These are phyloP conservation scores for Cordilura impudica DNA, from an alignment of 2,888 invertebrate genomes.

Conservation along the genomic window DNA sequence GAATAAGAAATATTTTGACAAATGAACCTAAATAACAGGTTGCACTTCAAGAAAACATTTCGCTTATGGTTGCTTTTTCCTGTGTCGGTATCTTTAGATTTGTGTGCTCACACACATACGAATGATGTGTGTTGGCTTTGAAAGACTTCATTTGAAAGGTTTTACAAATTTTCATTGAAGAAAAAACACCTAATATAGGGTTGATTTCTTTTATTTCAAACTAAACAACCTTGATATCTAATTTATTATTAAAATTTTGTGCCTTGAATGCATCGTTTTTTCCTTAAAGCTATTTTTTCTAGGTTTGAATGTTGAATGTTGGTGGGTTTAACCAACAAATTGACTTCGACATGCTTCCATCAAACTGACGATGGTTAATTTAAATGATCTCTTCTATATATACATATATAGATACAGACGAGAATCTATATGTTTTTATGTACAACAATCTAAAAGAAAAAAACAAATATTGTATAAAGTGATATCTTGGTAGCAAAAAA, in stretches of 20 bases:
- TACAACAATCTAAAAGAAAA: neutral
- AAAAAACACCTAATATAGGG: neutral
- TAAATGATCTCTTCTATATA: slow-evolving; percentile 18
- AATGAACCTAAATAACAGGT: slow-evolving; percentile 79
- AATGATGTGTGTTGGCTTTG: slow-evolving; percentile 24
- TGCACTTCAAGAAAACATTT: slow-evolving; percentile 69
- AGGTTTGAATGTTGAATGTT: slow-evolving; percentile 23
- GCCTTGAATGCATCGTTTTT: neutral
- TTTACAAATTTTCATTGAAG: slow-evolving; percentile 33
- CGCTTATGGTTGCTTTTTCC: slow-evolving; percentile 17
- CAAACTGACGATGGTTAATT: slow-evolving; percentile 59
- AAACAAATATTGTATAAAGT: neutral
- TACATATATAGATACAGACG: neutral
- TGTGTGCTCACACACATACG: slow-evolving; percentile 18
- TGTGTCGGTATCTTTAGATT: slow-evolving; percentile 45
- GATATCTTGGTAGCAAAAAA: neutral
- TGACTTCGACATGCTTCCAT: slow-evolving; percentile 65
- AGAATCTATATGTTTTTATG: neutral
- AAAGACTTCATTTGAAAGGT: slow-evolving; percentile 30
- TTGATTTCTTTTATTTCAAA: slow-evolving; percentile 39
- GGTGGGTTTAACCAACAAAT: slow-evolving; percentile 56
- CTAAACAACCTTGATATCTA: slow-evolving; percentile 76
- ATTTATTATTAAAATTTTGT: slow-evolving; percentile 72
- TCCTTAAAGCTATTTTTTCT: slow-evolving; percentile 10
- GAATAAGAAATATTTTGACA: slow-evolving; percentile 75